Base-by-base conservation (phyloP, 2,113 vertebrate genomes). In the Oxyruncus cristatus region DNA sequence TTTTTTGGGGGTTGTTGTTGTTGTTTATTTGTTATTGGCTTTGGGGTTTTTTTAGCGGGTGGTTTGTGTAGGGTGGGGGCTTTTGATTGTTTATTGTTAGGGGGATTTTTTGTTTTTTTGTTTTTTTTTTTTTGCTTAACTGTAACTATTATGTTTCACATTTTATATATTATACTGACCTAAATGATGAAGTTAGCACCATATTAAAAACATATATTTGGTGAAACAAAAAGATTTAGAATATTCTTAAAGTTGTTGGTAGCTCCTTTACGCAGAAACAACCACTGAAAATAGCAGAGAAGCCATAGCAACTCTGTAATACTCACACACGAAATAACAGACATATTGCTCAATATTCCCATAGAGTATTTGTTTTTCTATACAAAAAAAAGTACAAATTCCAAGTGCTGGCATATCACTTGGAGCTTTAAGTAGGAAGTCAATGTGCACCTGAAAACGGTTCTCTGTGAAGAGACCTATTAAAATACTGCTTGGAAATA, bases 321-420 rank as follows among this genome's bases (percentile, higher is more conserved):
- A 96, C 94, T 97, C 95, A 97, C 91, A 93, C 92, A 97, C 96
- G 95, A 97, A 97, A 97, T 90, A 97, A 98, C 82, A 97, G 96
- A 97, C 86, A 97, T 98, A 98, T 98, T 98, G 98, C 98, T 98
- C 76, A 94, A 97, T 97, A 98, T 97, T 98, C 97, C 98, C 96
- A 74, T 96, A 97, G 92, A 98, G 70, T 96, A 98, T 97, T 95
- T 96, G 46, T 50, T 76, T 91, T 67, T 86, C 35, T 53, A 97
- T 96, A 98, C 96, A 97, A 98, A 98, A 98, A 97, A 97, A 98
- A 95, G 95, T 98, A 98, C 96, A 98, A 98, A 98, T 97, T 97
- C 98, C 98, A 98, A 98, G 97, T 98, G 98, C 93, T 97, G 97
- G 96, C 95, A 89, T 75, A 88, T 96, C 97, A 98, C 96, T 96